Evolutionary conservation across 2,797 vertebrate genomes (phyloP).

Genomic region (Channa striata): DNA sequence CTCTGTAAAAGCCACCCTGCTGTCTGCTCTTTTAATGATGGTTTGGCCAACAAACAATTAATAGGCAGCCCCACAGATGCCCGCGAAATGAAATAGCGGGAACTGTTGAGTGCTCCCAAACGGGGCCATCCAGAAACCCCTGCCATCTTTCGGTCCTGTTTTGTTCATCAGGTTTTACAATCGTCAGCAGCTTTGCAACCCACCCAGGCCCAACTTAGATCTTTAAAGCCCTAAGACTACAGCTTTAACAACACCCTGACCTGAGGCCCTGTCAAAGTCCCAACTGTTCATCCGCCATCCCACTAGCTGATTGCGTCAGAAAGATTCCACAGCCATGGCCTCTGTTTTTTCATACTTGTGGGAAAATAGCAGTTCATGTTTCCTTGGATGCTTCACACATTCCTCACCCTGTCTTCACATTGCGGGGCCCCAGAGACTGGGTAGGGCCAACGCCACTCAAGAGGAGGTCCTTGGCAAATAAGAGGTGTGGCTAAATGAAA

Average conservation of each 20-base stretch:
- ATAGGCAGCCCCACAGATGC: conserved; percentile 75
- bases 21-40: conserved; percentile 80
- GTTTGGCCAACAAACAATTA: conserved; percentile 84
- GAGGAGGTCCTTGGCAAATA: conserved; percentile 71
- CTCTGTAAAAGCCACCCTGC: conserved; percentile 74
- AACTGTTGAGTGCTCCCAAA: conserved; percentile 56
- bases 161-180: conserved; percentile 59
- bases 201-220: conserved; percentile 59
- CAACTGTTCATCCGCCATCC: conserved; percentile 70
- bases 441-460: conserved; percentile 68
- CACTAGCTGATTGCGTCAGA: conserved; percentile 81
- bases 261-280: conserved; percentile 72
- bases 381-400: conserved; percentile 91
- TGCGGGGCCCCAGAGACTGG: conserved; percentile 76
- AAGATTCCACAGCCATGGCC: conserved; percentile 84
- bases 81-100: conserved; percentile 70
- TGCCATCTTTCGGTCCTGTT: conserved; percentile 59
- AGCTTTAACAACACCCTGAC: conserved; percentile 73
- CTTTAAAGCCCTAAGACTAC: conserved; percentile 67
- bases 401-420: conserved; percentile 89
- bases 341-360: conserved; percentile 90
- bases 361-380: conserved; percentile 94
- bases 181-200: conserved; percentile 58
- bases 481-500: conserved; percentile 75
- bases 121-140: conserved; percentile 57